Percentiles rank a stretch among this genome's conserved stretches.
phyloP scores from a whole-genome alignment of 2,113 vertebrate species.

The Taurulus bubalis region DNA sequence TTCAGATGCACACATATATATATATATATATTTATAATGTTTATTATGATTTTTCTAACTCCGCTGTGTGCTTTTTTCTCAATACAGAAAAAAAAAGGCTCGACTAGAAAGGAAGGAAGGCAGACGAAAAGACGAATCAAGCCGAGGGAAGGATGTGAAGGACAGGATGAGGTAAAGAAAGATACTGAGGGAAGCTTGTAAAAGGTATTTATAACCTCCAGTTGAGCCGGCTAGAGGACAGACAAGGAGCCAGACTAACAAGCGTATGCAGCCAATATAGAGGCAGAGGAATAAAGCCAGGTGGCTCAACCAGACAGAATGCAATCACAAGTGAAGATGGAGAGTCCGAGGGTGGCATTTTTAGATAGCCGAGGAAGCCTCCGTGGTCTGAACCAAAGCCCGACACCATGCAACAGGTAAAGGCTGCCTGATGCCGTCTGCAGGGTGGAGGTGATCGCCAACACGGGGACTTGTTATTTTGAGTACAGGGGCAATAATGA shows the following conservation, averaged over 20 bases:
- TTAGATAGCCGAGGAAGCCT: constrained; percentile 24
- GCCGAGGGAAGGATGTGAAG: constrained; percentile 71
- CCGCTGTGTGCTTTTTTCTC: constrained; percentile 19
- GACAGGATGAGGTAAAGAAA: constrained; percentile 73
- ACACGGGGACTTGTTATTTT: neutral
- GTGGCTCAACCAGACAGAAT: constrained; percentile 38
- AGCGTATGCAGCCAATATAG: constrained; percentile 24
- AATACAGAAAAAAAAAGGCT: constrained; percentile 38
- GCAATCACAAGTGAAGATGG: constrained; percentile 53
- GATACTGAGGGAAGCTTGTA: constrained; percentile 63
- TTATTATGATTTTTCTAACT: constrained; percentile 60
- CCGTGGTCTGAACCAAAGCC: constrained; percentile 51
- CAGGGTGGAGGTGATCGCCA: neutral
- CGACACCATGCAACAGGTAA: constrained; percentile 33
- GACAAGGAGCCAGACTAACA: constrained; percentile 56
- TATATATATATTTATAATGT: constrained; percentile 38
- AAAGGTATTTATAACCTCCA: constrained; percentile 73
- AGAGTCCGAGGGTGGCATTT: constrained; percentile 40
- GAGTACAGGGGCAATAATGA: constrained; percentile 19
- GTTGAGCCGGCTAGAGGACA: constrained; percentile 37
- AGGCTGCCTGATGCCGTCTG: constrained; percentile 19
- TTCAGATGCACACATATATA: neutral
- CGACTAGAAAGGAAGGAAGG: constrained; percentile 70
- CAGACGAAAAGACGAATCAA: constrained; percentile 68
- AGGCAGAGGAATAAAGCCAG: constrained; percentile 43